These are phyloP conservation scores for Callosobruchus maculatus DNA, from an alignment of 2,888 invertebrate species.

Conservation along the genomic window DNA sequence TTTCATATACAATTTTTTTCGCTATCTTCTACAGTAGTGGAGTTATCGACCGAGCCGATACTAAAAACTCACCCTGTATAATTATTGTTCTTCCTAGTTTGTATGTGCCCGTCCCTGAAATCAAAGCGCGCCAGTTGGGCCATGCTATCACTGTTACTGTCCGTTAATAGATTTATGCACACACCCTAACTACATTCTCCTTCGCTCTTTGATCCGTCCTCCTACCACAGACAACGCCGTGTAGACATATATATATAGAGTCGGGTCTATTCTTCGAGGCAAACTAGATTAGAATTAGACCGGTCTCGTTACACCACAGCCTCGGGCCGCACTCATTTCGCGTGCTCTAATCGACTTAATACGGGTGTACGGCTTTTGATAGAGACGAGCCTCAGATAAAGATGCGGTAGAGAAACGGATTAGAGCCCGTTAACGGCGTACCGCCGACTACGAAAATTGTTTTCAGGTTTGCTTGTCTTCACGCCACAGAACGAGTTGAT, in stretches of 20 bases:
- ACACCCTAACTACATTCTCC: neutral
- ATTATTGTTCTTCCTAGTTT: too few relatives aligned
- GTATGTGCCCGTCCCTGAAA: too few relatives aligned
- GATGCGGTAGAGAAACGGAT: slow-evolving; percentile 40
- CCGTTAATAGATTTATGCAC: neutral
- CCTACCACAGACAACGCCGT: too few relatives aligned
- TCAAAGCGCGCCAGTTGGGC: neutral
- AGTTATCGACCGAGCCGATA: too few relatives aligned
- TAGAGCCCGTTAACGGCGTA: neutral
- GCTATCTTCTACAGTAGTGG: too few relatives aligned
- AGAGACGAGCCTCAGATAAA: slow-evolving; percentile 35
- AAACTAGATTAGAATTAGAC: slow-evolving; percentile 13
- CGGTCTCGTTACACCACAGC: slow-evolving; percentile 15
- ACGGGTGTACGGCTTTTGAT: slow-evolving; percentile 44
- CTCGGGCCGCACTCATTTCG: slow-evolving; percentile 33
- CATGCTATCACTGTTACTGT: neutral
- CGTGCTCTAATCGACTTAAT: slow-evolving; percentile 43
- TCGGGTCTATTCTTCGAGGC: neutral
- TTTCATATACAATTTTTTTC: too few relatives aligned
- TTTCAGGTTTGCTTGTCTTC: neutral
- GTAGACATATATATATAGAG: neutral
- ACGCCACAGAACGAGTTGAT: neutral
- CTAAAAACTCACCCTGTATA: too few relatives aligned
- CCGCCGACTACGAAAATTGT: neutral
- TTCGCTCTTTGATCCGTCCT: neutral